phyloP scores from a whole-genome alignment of 2,797 vertebrate genomes.

The Artibeus lituratus region DNA sequence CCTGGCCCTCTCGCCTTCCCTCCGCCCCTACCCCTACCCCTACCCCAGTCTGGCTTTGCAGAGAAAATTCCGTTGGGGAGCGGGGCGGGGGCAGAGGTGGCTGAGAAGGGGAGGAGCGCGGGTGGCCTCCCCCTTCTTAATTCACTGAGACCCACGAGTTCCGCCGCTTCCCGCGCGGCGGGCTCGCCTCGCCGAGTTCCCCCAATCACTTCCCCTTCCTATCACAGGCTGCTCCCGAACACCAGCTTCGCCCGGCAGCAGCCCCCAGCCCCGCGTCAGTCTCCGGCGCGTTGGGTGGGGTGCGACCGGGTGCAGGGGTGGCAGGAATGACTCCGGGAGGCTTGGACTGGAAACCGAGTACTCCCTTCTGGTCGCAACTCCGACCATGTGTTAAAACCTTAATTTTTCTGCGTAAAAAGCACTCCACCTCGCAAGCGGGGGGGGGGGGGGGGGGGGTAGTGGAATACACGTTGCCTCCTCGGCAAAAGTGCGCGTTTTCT shows the following conservation, averaged over 20 bases:
- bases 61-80: conserved; percentile 61
- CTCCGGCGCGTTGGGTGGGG: conserved; percentile 40
- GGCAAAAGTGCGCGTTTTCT: neutral
- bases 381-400: conserved; percentile 20
- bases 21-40: neutral
- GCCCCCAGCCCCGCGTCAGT: neutral
- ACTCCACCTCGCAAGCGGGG: neutral
- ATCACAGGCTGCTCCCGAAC: conserved; percentile 55
- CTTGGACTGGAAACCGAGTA: conserved; percentile 13
- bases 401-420: neutral
- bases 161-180: conserved; percentile 55
- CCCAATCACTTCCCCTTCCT: conserved; percentile 78
- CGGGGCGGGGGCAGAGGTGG: neutral
- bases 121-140: neutral
- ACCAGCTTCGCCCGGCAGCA: neutral
- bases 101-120: neutral
- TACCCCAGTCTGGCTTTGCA: neutral
- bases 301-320: conserved; percentile 48
- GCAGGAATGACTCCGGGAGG: conserved; percentile 10
- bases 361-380: conserved; percentile 35
- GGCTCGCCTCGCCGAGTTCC: conserved; percentile 70
- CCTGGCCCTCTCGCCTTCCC: neutral
- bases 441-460: neutral
- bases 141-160: conserved; percentile 42
- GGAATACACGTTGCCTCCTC: neutral